Conservation (phyloP, 2,113 vertebrate genomes). For the Ceuthmochares aereus region DNA sequence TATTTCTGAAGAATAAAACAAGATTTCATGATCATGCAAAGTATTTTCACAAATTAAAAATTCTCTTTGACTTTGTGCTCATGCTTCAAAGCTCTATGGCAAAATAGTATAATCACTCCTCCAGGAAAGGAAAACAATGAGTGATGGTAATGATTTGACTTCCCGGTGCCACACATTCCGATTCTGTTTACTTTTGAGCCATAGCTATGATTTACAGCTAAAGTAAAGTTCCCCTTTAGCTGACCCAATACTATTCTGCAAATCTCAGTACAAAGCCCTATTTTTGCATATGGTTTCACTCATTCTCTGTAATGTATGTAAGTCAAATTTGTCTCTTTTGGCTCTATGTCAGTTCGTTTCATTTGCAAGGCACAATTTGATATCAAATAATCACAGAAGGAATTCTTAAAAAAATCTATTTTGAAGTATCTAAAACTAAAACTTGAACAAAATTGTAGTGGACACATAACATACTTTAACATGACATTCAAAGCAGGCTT, state of each 20-base stretch:
- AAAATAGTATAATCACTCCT: neutral
- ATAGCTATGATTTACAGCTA: neutral
- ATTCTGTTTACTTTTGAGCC: neutral
- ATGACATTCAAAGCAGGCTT: neutral
- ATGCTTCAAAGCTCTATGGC: neutral
- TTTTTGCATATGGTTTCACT: neutral
- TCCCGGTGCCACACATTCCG: neutral
- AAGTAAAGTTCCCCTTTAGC: neutral
- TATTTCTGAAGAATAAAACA: neutral
- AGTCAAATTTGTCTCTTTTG: neutral
- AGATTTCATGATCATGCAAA: neutral
- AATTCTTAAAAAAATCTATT: neutral
- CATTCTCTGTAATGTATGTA: neutral
- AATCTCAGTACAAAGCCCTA: neutral
- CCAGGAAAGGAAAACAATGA: neutral
- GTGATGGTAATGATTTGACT: neutral
- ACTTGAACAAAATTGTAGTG: neutral
- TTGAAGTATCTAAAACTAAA: neutral
- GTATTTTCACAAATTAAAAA: neutral
- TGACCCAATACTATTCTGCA: neutral
- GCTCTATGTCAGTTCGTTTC: neutral
- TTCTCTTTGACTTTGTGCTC: neutral
- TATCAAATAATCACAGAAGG: neutral
- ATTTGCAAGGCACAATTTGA: neutral
- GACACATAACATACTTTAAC: neutral